phyloP scores from a whole-genome alignment of 53 echinoderm and acorn worm species.

The Henricia sp. region DNA sequence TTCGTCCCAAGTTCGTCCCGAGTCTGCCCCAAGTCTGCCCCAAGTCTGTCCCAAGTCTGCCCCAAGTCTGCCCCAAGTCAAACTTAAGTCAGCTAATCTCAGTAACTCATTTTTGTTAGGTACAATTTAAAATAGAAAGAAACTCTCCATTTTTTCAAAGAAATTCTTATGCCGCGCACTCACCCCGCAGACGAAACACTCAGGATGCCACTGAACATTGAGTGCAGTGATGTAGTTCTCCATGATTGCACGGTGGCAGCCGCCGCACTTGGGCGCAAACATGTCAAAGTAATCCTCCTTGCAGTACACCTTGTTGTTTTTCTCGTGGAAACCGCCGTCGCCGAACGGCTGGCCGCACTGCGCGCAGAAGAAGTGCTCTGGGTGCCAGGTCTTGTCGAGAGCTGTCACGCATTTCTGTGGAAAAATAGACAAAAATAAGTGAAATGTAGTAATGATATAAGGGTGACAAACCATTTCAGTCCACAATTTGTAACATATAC shows the following conservation, averaged over 20 bases:
- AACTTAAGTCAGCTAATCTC: background rate
- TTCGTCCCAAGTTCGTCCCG: no score
- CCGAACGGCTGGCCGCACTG: constrained; percentile 96
- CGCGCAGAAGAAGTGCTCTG: constrained; percentile 99
- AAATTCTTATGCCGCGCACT: constrained; percentile 29
- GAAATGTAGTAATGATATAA: background rate
- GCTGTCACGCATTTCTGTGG: constrained; percentile 93
- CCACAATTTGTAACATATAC: background rate
- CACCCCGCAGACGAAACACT: constrained; percentile 97
- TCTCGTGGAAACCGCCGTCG: constrained; percentile 97
- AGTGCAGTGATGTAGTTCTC: constrained; percentile 98
- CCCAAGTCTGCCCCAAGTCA: no score
- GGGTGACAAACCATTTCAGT: background rate
- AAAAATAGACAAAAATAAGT: no score
- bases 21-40: no score
- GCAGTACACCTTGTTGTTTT: constrained; percentile 96
- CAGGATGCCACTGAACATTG: constrained; percentile 97
- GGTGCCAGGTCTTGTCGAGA: constrained; percentile 98
- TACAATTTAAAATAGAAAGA: background rate
- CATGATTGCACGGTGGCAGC: constrained; percentile 96
- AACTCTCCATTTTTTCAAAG: background rate
- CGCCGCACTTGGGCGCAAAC: constrained; percentile 98
- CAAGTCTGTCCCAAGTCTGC: no score
- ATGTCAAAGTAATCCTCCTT: constrained; percentile 97
- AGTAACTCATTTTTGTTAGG: background rate